Conservation (phyloP, 2,888 invertebrate genomes). For the Leistus spinibarbis region DNA sequence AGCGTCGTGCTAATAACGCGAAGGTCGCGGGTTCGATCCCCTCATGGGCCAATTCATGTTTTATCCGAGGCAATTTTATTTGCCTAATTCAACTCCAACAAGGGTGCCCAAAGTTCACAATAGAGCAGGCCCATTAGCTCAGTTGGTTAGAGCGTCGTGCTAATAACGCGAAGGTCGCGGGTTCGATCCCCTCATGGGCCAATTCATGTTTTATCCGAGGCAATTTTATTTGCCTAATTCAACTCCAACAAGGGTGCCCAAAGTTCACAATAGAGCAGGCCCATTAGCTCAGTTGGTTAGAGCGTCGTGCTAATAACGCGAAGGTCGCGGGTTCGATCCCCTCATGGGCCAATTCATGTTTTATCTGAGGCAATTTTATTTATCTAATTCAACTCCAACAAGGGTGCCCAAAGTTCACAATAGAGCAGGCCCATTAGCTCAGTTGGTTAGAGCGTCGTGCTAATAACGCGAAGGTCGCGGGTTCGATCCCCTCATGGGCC, state of each 20-base stretch:
- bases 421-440: conserved; percentile 69
- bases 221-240: too few relatives aligned
- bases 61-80: too few relatives aligned
- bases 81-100: too few relatives aligned
- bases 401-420: not conserved
- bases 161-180: conserved; percentile 78
- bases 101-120: not conserved
- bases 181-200: conserved; percentile 77
- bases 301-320: conserved; percentile 79
- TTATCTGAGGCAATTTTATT: too few relatives aligned
- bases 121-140: conserved; percentile 69
- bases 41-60: conserved; percentile 65
- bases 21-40: conserved; percentile 78
- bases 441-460: conserved; percentile 79
- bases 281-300: conserved; percentile 79
- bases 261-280: conserved; percentile 52
- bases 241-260: not conserved
- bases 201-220: conserved; percentile 49
- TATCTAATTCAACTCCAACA: too few relatives aligned
- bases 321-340: conserved; percentile 78
- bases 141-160: conserved; percentile 79
- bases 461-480: conserved; percentile 78
- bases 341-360: conserved; percentile 68
- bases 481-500: conserved; percentile 77
- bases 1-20: conserved; percentile 79